These are phyloP conservation scores for Potamarius usumacintae DNA, from an alignment of 2,113 vertebrate species.

Conservation along the genomic window DNA sequence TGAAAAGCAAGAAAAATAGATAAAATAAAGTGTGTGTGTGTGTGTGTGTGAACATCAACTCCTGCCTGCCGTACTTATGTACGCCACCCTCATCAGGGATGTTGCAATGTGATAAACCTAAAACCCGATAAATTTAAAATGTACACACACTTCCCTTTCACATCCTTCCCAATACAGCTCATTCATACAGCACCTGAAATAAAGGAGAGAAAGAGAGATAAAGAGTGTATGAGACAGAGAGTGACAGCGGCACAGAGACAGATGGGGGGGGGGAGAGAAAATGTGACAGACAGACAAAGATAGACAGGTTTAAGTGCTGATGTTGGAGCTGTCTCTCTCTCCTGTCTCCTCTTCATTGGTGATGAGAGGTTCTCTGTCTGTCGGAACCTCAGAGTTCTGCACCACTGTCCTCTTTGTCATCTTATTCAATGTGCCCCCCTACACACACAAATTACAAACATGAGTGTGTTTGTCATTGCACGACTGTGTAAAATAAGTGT, in stretches of 20 bases:
- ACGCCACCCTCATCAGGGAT: too few relatives aligned
- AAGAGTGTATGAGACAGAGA: too few relatives aligned
- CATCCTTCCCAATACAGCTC: background rate
- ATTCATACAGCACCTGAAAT: background rate
- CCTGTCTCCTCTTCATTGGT: conserved; percentile 46
- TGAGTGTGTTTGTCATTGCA: too few relatives aligned
- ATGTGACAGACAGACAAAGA: background rate
- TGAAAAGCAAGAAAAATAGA: too few relatives aligned
- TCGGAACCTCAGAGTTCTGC: conserved; percentile 40
- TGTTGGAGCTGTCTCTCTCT: conserved; percentile 25
- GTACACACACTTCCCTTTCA: background rate
- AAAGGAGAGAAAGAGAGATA: background rate
- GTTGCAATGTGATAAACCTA: too few relatives aligned
- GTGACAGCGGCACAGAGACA: too few relatives aligned
- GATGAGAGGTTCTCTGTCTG: conserved; percentile 66
- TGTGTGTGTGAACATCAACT: too few relatives aligned
- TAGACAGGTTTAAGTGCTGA: background rate
- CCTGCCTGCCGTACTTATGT: too few relatives aligned
- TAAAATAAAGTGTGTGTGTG: too few relatives aligned
- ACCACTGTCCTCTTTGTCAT: conserved; percentile 67
- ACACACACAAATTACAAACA: conserved; percentile 7
- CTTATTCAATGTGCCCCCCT: conserved; percentile 79
- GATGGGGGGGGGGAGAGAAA: too few relatives aligned
- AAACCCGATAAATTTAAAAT: too few relatives aligned
- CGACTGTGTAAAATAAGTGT: too few relatives aligned